Conservation (phyloP, 2,888 invertebrate genomes). For the Erpobdella octoculata region DNA sequence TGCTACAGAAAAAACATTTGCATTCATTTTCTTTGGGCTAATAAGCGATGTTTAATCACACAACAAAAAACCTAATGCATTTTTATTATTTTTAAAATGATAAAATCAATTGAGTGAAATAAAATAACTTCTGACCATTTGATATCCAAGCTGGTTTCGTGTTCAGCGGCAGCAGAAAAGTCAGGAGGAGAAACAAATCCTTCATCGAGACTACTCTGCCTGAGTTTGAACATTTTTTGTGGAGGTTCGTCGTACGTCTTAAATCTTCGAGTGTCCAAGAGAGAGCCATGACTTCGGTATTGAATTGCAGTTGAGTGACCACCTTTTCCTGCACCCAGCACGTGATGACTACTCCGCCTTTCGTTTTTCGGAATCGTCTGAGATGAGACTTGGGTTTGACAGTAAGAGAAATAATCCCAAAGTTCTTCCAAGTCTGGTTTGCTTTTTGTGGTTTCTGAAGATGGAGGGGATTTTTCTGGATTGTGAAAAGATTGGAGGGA, state of each 20-base stretch:
- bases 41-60: too few species aligned
- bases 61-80: too few species aligned
- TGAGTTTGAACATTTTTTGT: constrained; percentile 7
- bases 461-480: neutral
- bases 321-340: neutral
- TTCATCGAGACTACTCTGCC: constrained; percentile 23
- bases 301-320: neutral
- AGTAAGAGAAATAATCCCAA: constrained; percentile 16
- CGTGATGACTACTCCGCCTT: neutral
- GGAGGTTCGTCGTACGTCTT: constrained; percentile 11
- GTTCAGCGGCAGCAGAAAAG: neutral
- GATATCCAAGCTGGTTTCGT: neutral
- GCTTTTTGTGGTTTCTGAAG: neutral
- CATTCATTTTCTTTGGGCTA: too few species aligned
- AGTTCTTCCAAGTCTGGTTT: constrained; percentile 16
- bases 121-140: neutral
- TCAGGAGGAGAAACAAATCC: neutral
- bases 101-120: neutral
- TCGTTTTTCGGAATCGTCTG: neutral
- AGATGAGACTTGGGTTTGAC: neutral
- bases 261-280: neutral
- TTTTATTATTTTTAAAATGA: constrained; percentile 2
- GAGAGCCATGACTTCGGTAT: constrained; percentile 11
- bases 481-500: neutral
- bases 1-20: too few species aligned